A percentile compares a stretch with the other conserved stretches of the same genome.
These are phyloP conservation scores for Pedionomus torquatus DNA, from an alignment of 2,113 vertebrate species.

Conservation along the genomic window DNA sequence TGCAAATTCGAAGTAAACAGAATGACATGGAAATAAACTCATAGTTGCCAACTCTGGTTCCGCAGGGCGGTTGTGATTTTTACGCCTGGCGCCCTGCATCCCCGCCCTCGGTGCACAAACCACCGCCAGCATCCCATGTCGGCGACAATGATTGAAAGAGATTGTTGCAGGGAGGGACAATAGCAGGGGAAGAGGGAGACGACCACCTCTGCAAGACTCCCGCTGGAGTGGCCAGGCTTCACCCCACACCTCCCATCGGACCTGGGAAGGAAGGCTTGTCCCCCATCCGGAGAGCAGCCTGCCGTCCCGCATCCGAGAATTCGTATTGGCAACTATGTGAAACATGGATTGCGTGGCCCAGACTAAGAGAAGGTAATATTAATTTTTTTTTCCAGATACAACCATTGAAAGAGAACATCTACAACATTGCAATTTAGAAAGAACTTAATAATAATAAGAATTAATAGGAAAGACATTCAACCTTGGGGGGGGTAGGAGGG, in stretches of 20 bases:
- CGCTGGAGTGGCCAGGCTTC: not conserved
- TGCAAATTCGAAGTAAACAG: conserved; percentile 80
- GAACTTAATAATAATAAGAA: conserved; percentile 37
- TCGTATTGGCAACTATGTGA: conserved; percentile 63
- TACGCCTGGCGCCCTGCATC: not conserved
- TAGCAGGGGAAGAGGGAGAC: not conserved
- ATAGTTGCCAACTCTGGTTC: conserved; percentile 48
- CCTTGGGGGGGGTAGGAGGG: not conserved
- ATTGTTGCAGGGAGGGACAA: not conserved
- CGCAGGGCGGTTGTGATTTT: not conserved
- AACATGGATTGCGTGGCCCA: conserved; percentile 57
- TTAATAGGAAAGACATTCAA: conserved; percentile 62
- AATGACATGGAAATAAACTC: conserved; percentile 70
- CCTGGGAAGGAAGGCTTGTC: not conserved
- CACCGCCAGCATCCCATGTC: not conserved
- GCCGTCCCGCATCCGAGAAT: not conserved
- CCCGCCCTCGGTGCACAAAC: not conserved
- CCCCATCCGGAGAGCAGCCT: not conserved
- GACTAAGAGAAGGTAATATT: conserved; percentile 21
- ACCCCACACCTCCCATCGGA: not conserved
- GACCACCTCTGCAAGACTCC: not conserved
- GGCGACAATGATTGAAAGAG: conserved; percentile 41
- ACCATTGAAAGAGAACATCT: conserved; percentile 59
- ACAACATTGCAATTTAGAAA: conserved; percentile 45
- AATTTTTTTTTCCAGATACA: conserved; percentile 22